Evolutionary conservation across 2,888 invertebrate genomes (phyloP).

Genomic region (Caradrina kadenii): DNA sequence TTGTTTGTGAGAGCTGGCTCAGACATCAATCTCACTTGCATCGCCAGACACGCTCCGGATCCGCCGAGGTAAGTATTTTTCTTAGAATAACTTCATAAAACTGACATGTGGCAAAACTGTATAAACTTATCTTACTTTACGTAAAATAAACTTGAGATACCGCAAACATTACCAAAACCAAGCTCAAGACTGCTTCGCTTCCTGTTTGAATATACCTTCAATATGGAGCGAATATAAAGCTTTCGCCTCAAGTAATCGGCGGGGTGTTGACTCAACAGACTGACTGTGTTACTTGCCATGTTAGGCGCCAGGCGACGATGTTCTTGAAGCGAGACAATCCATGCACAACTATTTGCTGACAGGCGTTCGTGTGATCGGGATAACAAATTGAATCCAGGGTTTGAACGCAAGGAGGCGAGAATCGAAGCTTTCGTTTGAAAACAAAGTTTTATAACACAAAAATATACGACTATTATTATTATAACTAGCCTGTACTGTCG

Average conservation of each 20-base stretch:
- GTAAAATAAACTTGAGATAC: slow-evolving; percentile 27
- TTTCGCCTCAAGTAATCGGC: slow-evolving; percentile 30
- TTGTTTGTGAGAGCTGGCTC: slow-evolving; percentile 96
- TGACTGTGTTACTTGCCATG: slow-evolving; percentile 19
- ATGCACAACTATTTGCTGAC: slow-evolving; percentile 49
- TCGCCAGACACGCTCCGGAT: slow-evolving; percentile 95
- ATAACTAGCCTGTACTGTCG: too few species aligned
- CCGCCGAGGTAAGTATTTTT: slow-evolving; percentile 93
- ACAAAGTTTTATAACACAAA: background rate
- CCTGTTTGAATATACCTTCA: slow-evolving; percentile 18
- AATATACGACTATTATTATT: too few species aligned
- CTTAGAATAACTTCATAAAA: slow-evolving; percentile 36
- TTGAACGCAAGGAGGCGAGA: slow-evolving; percentile 19
- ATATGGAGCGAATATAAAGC: slow-evolving; percentile 17
- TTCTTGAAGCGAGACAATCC: slow-evolving; percentile 31
- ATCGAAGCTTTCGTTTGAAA: background rate
- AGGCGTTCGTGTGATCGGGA: slow-evolving; percentile 26
- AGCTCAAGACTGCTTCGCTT: slow-evolving; percentile 22
- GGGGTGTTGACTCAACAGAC: slow-evolving; percentile 41
- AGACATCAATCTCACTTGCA: slow-evolving; percentile 97
- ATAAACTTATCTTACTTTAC: slow-evolving; percentile 5
- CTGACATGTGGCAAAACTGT: slow-evolving; percentile 10
- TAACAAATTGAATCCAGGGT: slow-evolving; percentile 41
- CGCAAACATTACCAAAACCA: slow-evolving; percentile 18
- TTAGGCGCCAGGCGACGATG: slow-evolving; percentile 11